Base-by-base conservation (phyloP, 2,888 invertebrate genomes). In the Nasonovia ribisnigri region DNA sequence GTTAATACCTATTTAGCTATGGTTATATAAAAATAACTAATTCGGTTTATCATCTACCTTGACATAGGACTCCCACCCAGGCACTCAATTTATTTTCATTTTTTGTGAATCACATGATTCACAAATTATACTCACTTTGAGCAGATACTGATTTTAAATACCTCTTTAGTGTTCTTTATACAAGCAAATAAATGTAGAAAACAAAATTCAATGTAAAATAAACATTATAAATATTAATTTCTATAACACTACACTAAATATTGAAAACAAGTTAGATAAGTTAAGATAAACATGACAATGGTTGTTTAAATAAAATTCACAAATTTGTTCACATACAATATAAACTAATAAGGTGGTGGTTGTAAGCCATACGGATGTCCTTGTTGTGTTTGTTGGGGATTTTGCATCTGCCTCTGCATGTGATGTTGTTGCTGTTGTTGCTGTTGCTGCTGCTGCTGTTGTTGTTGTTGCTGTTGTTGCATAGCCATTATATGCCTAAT, bases 361-460 rank as follows among this genome's bases (percentile, higher is more conserved):
- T 96, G 96, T 95, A 96, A 96, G 95, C 96, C 96, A 95, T 97
- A 97, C 51, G 96, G 96, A 95, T 96, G 96, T 24, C 96, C 95
- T 94, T 96, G 96, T 95, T 94, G 95, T 5, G 91, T 88, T 91
- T 94, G 95, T 87, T 95, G 94, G 36, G 94, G 94, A 92, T 95
- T 95, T 87, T 96, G 96, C 95, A 96, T 96, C 92, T 94, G 95
- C 51, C 92, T 94, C 84, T 94, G 92, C 91, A 92, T 91, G 48
- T 95, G 95, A 90, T 94, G 95, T n/a, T 95, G 95, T 86, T 94
- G 94, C 29, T 95, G 94, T 42, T 94, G 94, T 10, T 94, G 94
- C 88, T 95, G 94, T 46, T 94, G 94, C 42, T 95, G 95, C 90
- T 95, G 95, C 89, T 95, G 95, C 92, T 95, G 57, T 26, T 96